Conservation (phyloP, 2,797 vertebrate genomes). For the Sus cebifrons region DNA sequence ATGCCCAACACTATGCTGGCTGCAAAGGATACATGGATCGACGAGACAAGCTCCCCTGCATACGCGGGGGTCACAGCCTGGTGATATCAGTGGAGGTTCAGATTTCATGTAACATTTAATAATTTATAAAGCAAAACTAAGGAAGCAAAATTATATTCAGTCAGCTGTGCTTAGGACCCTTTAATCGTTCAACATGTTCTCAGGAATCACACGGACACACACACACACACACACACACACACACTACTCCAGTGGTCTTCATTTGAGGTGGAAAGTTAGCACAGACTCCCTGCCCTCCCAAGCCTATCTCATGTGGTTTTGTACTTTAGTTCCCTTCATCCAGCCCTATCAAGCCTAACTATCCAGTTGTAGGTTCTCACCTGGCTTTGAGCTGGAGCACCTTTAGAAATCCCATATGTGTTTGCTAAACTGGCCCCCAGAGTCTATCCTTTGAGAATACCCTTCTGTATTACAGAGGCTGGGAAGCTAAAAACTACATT, state of each 20-base stretch:
- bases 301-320: background rate
- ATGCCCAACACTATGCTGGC: background rate
- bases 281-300: background rate
- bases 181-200: background rate
- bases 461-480: background rate
- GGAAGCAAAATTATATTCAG: background rate
- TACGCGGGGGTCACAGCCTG: background rate
- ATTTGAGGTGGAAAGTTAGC: background rate
- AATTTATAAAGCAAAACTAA: conserved; percentile 39
- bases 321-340: background rate
- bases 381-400: background rate
- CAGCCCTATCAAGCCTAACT: background rate
- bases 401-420: background rate
- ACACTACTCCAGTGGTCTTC: background rate
- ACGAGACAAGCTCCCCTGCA: background rate
- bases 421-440: background rate
- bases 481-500: background rate
- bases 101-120: background rate
- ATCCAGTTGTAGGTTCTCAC: background rate
- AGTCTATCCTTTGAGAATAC: background rate
- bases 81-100: background rate
- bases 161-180: background rate
- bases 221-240: background rate
- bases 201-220: background rate
- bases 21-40: background rate